phyloP scores from a whole-genome alignment of 2,113 vertebrate species.

The Desmodus rotundus region DNA sequence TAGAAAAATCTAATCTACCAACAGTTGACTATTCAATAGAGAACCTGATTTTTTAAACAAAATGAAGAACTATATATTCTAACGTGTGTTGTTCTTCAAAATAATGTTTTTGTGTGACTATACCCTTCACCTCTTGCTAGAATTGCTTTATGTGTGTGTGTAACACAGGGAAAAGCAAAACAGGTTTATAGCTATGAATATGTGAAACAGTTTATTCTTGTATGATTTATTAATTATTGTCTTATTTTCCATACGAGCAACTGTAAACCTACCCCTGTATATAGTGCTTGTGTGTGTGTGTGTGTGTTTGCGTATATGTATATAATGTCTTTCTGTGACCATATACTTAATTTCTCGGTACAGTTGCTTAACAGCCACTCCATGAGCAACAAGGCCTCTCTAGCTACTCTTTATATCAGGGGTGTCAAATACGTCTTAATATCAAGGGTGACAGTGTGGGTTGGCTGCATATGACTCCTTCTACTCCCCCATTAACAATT shows the following conservation, averaged over 20 bases:
- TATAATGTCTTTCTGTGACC: neutral
- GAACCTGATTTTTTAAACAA: neutral
- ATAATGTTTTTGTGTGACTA: neutral
- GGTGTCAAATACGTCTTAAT: neutral
- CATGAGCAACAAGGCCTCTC: neutral
- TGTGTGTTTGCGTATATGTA: neutral
- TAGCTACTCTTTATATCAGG: neutral
- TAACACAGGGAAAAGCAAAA: neutral
- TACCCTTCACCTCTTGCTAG: neutral
- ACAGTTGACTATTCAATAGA: neutral
- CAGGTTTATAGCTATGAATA: neutral
- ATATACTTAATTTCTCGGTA: neutral
- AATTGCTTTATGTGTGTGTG: neutral
- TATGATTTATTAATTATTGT: neutral
- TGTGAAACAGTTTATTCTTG: neutral
- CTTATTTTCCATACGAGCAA: neutral
- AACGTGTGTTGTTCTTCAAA: neutral
- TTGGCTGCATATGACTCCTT: neutral
- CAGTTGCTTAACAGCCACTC: neutral
- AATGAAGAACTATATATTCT: neutral
- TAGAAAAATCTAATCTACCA: constrained; percentile 22
- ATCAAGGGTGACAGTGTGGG: neutral
- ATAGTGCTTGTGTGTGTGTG: neutral
- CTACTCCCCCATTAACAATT: neutral
- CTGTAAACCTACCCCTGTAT: neutral